Conservation (phyloP, 2,113 vertebrate species). For the Myrmecophaga tridactyla region DNA sequence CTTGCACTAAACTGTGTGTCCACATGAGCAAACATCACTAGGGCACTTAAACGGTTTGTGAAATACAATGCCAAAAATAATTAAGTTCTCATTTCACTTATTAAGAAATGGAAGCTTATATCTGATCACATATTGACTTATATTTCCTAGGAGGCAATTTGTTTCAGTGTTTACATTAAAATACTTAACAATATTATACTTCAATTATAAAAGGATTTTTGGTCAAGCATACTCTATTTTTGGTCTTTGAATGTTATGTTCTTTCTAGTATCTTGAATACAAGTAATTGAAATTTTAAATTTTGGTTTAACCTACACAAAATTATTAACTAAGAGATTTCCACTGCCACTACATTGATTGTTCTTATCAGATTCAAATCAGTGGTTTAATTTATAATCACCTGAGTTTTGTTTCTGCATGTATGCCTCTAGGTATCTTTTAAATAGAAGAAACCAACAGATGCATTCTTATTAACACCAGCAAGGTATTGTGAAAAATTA, state of each 20-base stretch:
- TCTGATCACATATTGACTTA: not conserved
- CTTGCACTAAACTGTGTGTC: not conserved
- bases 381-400: not conserved
- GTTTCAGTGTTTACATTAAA: not conserved
- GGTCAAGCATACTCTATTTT: not conserved
- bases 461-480: not conserved
- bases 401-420: not conserved
- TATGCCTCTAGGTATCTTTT: not conserved
- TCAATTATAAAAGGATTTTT: not conserved
- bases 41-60: not conserved
- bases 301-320: not conserved
- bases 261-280: not conserved
- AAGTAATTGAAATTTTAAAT: not conserved
- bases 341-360: not conserved
- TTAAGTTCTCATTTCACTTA: not conserved
- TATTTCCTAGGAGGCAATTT: not conserved
- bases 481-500: not conserved
- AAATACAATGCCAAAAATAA: not conserved
- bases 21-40: too few relatives aligned
- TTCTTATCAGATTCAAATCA: not conserved
- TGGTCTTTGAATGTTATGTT: not conserved
- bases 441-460: not conserved
- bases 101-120: not conserved
- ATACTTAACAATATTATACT: not conserved
- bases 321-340: not conserved